Base-by-base conservation (phyloP, 2,797 vertebrate species). In the Paedocypris micromegethes region DNA sequence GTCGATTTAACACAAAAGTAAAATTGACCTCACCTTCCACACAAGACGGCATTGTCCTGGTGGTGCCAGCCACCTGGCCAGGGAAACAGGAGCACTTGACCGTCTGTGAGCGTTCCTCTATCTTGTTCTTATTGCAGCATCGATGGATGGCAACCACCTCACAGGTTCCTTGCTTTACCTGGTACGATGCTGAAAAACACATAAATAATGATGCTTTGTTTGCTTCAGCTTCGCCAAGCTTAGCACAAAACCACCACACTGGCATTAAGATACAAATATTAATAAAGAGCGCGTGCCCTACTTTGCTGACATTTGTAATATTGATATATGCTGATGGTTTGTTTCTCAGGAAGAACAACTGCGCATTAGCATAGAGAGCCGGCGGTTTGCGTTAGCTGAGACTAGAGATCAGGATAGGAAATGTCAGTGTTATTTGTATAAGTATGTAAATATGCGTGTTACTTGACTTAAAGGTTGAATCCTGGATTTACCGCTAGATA, bases 51-150 rank as follows among this genome's bases (percentile, higher is more conserved):
- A 92, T 89, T 1, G 94, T 88, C 64, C 91, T 86, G 0, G 95
- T 97, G 1, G 96, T 99, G 6, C 95, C 95, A 0, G 96, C 96
- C 3, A 98, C 95, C 85, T 99, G 94, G 2, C 96, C 96, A 0
- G 94, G 95, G 82, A 96, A 93, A 84, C 96, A 99, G 74, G 96
- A 98, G 63, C 96, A 98, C 84, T 97, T 99, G 83, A 98, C 93
- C 0, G 96, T 99, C 70, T 98, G 95, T 0, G 96, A 98, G 3
- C 93, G 90, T 74, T 98, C 96, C 78, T 99, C 96, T 39, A 98
- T 95, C 60, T 91, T 92, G 82, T 97, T 97, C 89, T 94, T 99
- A 82, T 98, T 99, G 84, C 95, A 99, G 86, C 96, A 97, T 41
- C 95, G 92, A 80, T 97, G 95, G 64, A 93, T 83, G 0, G 94